Evolutionary conservation across 2,888 invertebrate genomes (phyloP).

Genomic region (Barypeithes pellucidus): DNA sequence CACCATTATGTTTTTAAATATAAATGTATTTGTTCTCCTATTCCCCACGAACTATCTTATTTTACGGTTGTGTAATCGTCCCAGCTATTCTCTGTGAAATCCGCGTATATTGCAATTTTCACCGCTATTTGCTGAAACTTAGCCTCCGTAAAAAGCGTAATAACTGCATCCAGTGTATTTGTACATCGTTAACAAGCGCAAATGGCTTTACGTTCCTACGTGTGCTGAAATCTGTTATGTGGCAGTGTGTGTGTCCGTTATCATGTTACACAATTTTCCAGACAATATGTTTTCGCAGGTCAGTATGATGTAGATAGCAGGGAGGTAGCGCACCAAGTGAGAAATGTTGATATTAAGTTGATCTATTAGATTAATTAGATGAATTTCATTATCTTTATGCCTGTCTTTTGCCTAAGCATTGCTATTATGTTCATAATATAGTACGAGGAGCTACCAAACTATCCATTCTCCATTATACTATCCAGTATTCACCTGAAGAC

Average conservation of each 20-base stretch:
- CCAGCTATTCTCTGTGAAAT: background rate
- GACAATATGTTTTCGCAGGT: conserved; percentile 21
- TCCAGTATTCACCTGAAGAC: too few species aligned
- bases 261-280: conserved; percentile 13
- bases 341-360: conserved; percentile 1
- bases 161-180: conserved; percentile 24
- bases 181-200: conserved; percentile 25
- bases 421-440: too few species aligned
- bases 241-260: conserved; percentile 22
- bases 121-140: background rate
- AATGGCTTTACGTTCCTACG: conserved; percentile 35
- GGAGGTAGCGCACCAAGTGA: conserved; percentile 11
- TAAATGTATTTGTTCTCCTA: too few species aligned
- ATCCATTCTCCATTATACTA: too few species aligned
- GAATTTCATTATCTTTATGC: background rate
- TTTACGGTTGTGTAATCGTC: background rate
- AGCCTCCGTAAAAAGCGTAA: conserved; percentile 5
- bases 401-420: too few species aligned
- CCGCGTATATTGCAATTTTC: background rate
- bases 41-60: background rate
- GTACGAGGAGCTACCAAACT: too few species aligned
- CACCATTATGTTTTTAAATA: too few species aligned
- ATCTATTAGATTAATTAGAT: background rate
- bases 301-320: background rate
- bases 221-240: conserved; percentile 42